These are phyloP conservation scores for Macrostomum lignano DNA, from an alignment of 1,140 invertebrate genomes.

Conservation along the genomic window DNA sequence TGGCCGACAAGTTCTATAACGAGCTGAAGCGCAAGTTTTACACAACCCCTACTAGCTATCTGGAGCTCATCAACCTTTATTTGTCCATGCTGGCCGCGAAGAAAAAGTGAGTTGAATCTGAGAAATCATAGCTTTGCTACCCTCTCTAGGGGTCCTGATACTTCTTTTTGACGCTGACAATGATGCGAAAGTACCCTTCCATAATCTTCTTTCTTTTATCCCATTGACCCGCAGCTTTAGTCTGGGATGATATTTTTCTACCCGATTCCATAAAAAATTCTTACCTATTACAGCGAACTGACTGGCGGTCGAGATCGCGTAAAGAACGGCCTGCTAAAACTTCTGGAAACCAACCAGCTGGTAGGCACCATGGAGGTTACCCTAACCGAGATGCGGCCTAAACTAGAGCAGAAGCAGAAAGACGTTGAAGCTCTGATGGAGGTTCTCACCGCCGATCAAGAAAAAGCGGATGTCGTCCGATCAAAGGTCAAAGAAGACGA, in stretches of 20 bases:
- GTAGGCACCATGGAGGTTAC: constrained; percentile 28
- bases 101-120: constrained; percentile 18
- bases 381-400: constrained; percentile 24
- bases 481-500: constrained; percentile 26
- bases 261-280: no score
- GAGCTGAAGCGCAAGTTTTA: constrained; percentile 56
- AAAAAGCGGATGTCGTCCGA: constrained; percentile 11
- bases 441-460: constrained; percentile 24
- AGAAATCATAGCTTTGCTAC: no score
- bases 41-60: constrained; percentile 57
- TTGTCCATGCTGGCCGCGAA: constrained; percentile 38
- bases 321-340: constrained; percentile 24
- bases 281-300: constrained; percentile 20
- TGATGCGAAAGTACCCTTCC: no score
- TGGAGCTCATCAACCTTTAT: constrained; percentile 54
- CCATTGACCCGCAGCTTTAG: no score
- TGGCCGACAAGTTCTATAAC: constrained; percentile 42
- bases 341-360: constrained; percentile 26
- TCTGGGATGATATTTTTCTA: no score
- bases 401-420: constrained; percentile 24
- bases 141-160: no score
- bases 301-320: constrained; percentile 18
- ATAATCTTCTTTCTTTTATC: no score
- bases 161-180: constrained; percentile 6
- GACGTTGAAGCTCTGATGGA: constrained; percentile 26